Evolutionary conservation across 2,797 vertebrate species (phyloP), one percentile per base, ranked within the genome.

Genomic region (Staurois parvus): DNA sequence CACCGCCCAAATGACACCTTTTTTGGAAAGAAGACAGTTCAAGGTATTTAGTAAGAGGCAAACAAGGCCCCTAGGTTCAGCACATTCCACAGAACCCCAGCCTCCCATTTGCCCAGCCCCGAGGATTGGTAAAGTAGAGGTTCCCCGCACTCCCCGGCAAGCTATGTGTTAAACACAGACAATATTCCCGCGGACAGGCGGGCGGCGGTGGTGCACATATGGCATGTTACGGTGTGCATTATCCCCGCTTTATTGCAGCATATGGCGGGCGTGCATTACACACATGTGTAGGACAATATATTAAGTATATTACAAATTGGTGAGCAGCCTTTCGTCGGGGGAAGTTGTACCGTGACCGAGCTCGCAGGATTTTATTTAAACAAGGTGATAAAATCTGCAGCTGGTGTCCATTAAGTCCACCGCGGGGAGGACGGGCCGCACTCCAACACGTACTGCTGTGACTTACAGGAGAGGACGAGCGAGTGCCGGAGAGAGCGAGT

Each of bases 371-470:
- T n/a, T 79, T 73, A 80, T 75, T 74, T 32, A 80, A 68, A 68
- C 62, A 56, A n/a, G 40, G 76, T 29, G 76, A 74, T 85, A 80
- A 79, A 85, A 80, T 68, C 26, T n/a, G 42, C 77, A 85, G 76
- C 84, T 80, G 77, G 59, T n/a, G 17, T 29, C 48, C 56, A 75
- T 83, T 66, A 83, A 75, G 74, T 21, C 68, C 52, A n/a, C 10
- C 70, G 26, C 29, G 21, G 70, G 70, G 40, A 66, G 77, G 84
- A 68, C 29, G n/a, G 37, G 69, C 8, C 30, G 64, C 48, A 17
- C 29, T 8, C 29, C 19, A 17, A 8, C 28, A 26, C 5, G 28
- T 29, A 68, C 59, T 32, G 66, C 4, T 29, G 66, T 68, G 26
- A 68, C 62, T 66, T 66, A n/a, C 66, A 64, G 59, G 9, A 64